A percentile compares a stretch with the other conserved stretches of the same genome.
phyloP scores from a whole-genome alignment of 1,140 invertebrate species.

The Drosophila azteca region DNA sequence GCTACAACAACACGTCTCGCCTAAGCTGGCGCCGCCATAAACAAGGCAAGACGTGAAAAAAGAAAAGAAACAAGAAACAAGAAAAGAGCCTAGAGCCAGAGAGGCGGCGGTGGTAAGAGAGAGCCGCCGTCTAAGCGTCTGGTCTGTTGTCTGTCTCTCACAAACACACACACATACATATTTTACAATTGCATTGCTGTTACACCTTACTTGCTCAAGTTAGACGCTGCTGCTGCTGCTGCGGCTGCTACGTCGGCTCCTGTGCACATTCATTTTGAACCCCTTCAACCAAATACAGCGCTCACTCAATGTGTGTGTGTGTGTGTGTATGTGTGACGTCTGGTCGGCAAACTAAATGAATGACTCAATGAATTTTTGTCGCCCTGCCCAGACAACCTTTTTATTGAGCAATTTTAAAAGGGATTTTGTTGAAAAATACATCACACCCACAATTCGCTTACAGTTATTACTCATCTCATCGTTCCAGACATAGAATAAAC shows the following conservation, averaged over 20 bases:
- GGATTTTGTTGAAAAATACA: too few relatives aligned
- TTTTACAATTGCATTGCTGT: slow-evolving; percentile 52
- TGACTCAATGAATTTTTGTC: slow-evolving; percentile 59
- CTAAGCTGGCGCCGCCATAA: slow-evolving; percentile 70
- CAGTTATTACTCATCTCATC: too few relatives aligned
- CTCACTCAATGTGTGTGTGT: slow-evolving; percentile 12
- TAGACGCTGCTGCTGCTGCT: slow-evolving; percentile 25
- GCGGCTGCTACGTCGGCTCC: slow-evolving; percentile 5
- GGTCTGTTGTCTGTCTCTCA: slow-evolving; percentile 17
- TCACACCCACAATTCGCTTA: too few relatives aligned
- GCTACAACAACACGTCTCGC: slow-evolving; percentile 55
- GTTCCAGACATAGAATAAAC: too few relatives aligned
- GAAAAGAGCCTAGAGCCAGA: slow-evolving; percentile 25
- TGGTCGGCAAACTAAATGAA: slow-evolving; percentile 30
- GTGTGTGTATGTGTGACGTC: slow-evolving; percentile 5
- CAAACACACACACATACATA: slow-evolving; percentile 5
- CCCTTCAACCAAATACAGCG: not conserved
- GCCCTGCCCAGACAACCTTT: slow-evolving; percentile 37
- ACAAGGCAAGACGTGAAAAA: slow-evolving; percentile 48
- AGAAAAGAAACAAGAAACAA: slow-evolving; percentile 34
- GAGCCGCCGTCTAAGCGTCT: slow-evolving; percentile 11
- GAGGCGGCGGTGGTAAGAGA: slow-evolving; percentile 6
- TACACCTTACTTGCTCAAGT: slow-evolving; percentile 58
- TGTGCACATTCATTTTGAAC: not conserved
- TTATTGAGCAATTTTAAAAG: slow-evolving; percentile 34